phyloP scores from a whole-genome alignment of 2,797 vertebrate genomes.

The Pyrocephalus nanus region DNA sequence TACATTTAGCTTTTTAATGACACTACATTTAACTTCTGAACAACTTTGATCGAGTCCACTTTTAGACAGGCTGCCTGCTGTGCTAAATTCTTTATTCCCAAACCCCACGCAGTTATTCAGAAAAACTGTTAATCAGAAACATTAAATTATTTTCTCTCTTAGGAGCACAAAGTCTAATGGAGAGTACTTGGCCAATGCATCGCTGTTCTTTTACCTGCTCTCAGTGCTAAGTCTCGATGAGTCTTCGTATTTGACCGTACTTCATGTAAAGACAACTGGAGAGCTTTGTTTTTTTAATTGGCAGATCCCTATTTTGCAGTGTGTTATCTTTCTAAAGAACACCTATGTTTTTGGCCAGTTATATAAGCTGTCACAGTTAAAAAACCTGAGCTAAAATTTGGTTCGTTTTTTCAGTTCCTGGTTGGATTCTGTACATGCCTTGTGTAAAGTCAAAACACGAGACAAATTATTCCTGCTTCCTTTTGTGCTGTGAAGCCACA shows the following conservation, averaged over 20 bases:
- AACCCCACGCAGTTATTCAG: background rate
- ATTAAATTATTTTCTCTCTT: slow-evolving; percentile 23
- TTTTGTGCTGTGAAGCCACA: slow-evolving; percentile 28
- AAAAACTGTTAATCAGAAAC: slow-evolving; percentile 33
- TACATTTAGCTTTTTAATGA: slow-evolving; percentile 52
- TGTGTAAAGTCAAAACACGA: slow-evolving; percentile 44
- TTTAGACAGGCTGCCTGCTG: slow-evolving; percentile 38
- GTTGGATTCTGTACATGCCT: background rate
- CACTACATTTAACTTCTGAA: slow-evolving; percentile 62
- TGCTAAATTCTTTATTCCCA: slow-evolving; percentile 48
- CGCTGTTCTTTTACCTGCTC: background rate
- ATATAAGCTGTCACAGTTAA: background rate
- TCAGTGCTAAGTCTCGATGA: background rate
- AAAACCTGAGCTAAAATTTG: slow-evolving; percentile 10
- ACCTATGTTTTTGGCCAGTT: background rate
- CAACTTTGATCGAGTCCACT: slow-evolving; percentile 59
- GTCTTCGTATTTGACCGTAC: background rate
- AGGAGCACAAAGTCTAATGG: background rate
- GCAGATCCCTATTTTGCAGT: background rate
- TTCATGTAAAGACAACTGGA: background rate
- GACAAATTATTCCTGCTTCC: slow-evolving; percentile 40
- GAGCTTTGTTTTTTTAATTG: slow-evolving; percentile 10
- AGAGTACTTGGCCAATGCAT: background rate
- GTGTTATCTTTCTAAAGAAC: slow-evolving; percentile 6
- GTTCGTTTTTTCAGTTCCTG: background rate